Base-by-base conservation (phyloP, 2,888 invertebrate species). In the Tenthredo amoena region DNA sequence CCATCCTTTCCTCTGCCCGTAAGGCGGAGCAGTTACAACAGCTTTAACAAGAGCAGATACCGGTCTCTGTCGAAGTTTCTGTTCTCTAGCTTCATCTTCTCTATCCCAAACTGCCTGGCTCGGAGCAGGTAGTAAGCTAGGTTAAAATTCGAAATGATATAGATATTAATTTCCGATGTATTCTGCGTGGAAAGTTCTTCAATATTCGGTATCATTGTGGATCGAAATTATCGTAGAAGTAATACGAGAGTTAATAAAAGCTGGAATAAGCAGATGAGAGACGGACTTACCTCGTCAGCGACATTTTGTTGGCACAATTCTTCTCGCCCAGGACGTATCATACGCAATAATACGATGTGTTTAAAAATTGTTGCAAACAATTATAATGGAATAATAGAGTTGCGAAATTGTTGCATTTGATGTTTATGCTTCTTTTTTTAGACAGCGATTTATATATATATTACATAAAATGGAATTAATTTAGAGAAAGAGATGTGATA, bases 1-100 rank as follows among this genome's bases (percentile, higher is more conserved):
- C 98, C 99, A 99, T 90, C 98, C 98, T 94, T 97, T 96, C 88
- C 99, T 95, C 91, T 98, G 97, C 0, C 99, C 99, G 94, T 99
- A 99, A 0, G 99, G 98, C 0, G 99, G 99, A 5, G 97, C 96
- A 88, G 97, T 97, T 26, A 96, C 96, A 89, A 97, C 96, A 7
- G 98, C 97, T 82, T 97, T 96, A 15, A 98, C 97, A 82, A 97
- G 93, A 0, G 96, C 96, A 84, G 96, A 94, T 55, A 95, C 93
- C 0, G 94, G 93, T 86, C 95, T 94, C 90, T 95, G 95, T 0
- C 95, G 94, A 21, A 93, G 91, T 86, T 94, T 93, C 85, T 94
- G 93, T 87, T 94, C 94, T 26, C 95, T 94, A 79, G 96, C 95
- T 91, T 98, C 98, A 93, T 98, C 98, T 91, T 98, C 98, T 88